Evolutionary conservation across 2,113 vertebrate genomes (phyloP).

Genomic region (Ciconia stormi): DNA sequence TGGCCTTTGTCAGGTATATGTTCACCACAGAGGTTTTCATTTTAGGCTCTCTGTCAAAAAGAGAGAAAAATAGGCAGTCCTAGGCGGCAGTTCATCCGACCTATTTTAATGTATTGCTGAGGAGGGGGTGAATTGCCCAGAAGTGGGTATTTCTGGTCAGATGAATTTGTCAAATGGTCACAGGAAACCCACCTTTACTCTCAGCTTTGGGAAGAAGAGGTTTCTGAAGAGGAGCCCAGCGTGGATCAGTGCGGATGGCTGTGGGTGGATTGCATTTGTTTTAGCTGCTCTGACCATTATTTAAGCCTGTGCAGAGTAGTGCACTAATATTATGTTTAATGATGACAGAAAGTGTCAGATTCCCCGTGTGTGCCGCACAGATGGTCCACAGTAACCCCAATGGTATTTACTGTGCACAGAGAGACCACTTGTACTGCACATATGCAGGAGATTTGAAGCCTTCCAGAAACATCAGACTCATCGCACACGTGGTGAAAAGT

Average conservation of each 20-base stretch:
- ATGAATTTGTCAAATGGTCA: not conserved
- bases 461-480: constrained; percentile 4
- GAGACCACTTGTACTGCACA: not conserved
- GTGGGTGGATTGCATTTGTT: not conserved
- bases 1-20: not conserved
- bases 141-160: not conserved
- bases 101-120: not conserved
- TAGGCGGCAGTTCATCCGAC: not conserved
- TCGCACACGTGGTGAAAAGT: not conserved
- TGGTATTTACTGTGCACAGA: not conserved
- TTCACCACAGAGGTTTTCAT: not conserved
- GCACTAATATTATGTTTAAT: not conserved
- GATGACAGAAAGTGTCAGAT: constrained; percentile 23
- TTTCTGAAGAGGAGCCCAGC: not conserved
- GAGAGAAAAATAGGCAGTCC: not conserved
- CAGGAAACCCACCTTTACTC: not conserved
- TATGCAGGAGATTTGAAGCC: constrained; percentile 3
- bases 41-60: not conserved
- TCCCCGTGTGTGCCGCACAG: constrained; percentile 18
- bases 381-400: not conserved
- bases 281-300: not conserved
- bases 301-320: not conserved
- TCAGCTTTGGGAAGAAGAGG: not conserved
- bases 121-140: not conserved
- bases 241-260: not conserved